Evolutionary conservation across 2,113 vertebrate genomes (phyloP).

Genomic region (Tretioscincus oriximinensis): DNA sequence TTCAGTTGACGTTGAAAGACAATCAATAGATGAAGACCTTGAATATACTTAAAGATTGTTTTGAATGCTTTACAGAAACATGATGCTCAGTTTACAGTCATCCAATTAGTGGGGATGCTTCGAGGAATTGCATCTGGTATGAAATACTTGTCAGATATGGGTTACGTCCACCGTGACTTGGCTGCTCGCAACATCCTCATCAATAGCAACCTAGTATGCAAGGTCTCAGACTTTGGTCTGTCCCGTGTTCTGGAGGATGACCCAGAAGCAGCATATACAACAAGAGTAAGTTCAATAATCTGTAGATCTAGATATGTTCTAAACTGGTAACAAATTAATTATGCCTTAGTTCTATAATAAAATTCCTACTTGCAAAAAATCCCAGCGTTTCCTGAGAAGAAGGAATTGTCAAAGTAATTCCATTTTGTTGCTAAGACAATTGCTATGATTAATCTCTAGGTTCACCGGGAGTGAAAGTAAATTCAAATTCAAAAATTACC

Average conservation of each 20-base stretch:
- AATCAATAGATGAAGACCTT: background rate
- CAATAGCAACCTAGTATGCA: slow-evolving; percentile 92
- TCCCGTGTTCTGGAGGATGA: slow-evolving; percentile 92
- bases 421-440: no score
- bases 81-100: slow-evolving; percentile 96
- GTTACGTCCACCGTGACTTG: slow-evolving; percentile 85
- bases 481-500: no score
- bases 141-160: slow-evolving; percentile 90
- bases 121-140: slow-evolving; percentile 88
- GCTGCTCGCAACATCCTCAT: slow-evolving; percentile 92
- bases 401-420: no score
- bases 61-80: slow-evolving; percentile 84
- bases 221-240: slow-evolving; percentile 96
- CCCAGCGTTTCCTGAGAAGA: no score
- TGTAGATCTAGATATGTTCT: background rate
- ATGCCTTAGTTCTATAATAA: background rate
- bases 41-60: slow-evolving; percentile 36
- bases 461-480: no score
- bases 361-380: no score
- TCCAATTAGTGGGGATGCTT: slow-evolving; percentile 89
- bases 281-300: slow-evolving; percentile 71
- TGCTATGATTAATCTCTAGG: no score
- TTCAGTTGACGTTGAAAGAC: slow-evolving; percentile 14
- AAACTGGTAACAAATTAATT: background rate
- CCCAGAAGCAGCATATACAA: slow-evolving; percentile 83